These are phyloP conservation scores for Chelon labrosus DNA, from an alignment of 2,797 vertebrate genomes.

Conservation along the genomic window DNA sequence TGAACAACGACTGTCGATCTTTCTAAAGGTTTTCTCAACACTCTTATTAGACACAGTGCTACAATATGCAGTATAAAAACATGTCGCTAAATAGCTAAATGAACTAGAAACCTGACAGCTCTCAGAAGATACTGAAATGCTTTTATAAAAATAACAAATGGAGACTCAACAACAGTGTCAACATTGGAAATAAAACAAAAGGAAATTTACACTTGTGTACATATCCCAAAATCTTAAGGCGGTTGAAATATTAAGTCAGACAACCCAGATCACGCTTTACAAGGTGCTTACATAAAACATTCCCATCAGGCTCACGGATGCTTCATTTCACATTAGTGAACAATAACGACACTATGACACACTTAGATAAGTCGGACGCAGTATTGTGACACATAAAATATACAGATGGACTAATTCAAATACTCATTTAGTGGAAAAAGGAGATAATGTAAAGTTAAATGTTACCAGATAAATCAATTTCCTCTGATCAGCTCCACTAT, in stretches of 20 bases:
- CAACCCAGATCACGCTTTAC: conserved; percentile 79
- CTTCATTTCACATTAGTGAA: conserved; percentile 70
- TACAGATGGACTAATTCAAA: conserved; percentile 35
- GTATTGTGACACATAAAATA: conserved; percentile 37
- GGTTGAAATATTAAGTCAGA: conserved; percentile 86
- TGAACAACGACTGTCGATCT: conserved; percentile 82
- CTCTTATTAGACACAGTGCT: conserved; percentile 87
- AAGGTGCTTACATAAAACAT: conserved; percentile 76
- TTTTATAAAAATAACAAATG: conserved; percentile 83
- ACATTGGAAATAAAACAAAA: conserved; percentile 81
- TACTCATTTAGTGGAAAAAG: conserved; percentile 19
- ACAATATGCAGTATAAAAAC: conserved; percentile 91
- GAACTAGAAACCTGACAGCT: conserved; percentile 85
- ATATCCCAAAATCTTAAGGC: conserved; percentile 89
- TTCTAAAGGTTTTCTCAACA: conserved; percentile 81
- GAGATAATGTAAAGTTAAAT: conserved; percentile 6
- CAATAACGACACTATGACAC: conserved; percentile 51
- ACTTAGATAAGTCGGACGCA: conserved; percentile 44
- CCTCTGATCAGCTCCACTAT: conserved; percentile 21
- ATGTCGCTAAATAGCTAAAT: conserved; percentile 85
- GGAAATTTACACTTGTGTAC: conserved; percentile 82
- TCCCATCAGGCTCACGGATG: conserved; percentile 76
- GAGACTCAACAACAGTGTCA: conserved; percentile 83
- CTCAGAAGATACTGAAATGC: conserved; percentile 83
- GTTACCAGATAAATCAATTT: conserved; percentile 22